Conservation (phyloP, 1,140 invertebrate species). For the Epicauta chinensis region DNA sequence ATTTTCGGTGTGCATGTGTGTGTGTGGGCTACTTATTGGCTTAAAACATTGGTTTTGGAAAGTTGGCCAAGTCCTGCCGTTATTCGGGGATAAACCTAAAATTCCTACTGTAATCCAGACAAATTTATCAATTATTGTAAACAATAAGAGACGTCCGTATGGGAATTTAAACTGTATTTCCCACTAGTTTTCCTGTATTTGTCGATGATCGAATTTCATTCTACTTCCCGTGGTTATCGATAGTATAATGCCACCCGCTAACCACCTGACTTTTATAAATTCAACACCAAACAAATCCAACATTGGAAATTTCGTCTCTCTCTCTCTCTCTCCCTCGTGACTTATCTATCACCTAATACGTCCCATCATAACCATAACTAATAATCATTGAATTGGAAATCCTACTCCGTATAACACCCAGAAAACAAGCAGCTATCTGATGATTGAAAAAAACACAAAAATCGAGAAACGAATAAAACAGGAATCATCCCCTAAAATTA, state of each 20-base stretch:
- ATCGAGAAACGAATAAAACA: too few relatives aligned
- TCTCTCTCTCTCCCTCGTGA: not conserved
- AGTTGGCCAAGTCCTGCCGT: not conserved
- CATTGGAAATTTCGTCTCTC: not conserved
- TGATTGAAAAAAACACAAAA: too few relatives aligned
- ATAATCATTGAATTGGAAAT: not conserved
- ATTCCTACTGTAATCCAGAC: not conserved
- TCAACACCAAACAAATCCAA: not conserved
- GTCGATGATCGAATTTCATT: not conserved
- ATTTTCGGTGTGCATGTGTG: slow-evolving; percentile 1
- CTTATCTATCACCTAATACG: slow-evolving; percentile 1
- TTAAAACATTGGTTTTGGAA: not conserved
- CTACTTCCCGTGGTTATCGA: slow-evolving; percentile 3
- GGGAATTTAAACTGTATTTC: not conserved
- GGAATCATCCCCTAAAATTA: too few relatives aligned
- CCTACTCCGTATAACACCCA: not conserved
- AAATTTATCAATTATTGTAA: not conserved
- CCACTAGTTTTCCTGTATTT: not conserved
- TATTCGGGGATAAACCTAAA: not conserved
- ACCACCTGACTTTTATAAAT: slow-evolving; percentile 18
- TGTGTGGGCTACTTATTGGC: slow-evolving; percentile 1
- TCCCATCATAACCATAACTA: not conserved
- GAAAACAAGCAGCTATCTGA: too few relatives aligned
- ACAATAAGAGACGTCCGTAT: not conserved
- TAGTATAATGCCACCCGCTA: slow-evolving; percentile 15